Conservation (phyloP, 1,140 invertebrate species). For the Bombyx mandarina region DNA sequence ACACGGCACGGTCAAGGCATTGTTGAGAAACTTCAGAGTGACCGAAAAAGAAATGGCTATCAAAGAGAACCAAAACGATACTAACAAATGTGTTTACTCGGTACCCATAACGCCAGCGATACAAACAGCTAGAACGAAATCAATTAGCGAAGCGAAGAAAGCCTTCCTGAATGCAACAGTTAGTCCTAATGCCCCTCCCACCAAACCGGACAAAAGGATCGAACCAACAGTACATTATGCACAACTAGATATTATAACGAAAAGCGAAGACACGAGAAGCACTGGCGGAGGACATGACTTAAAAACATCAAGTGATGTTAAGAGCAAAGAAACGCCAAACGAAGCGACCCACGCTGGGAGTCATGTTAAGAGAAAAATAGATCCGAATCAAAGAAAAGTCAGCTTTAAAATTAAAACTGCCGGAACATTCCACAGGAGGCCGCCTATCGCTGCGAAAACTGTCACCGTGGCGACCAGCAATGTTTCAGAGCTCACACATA, state of each 20-base stretch:
- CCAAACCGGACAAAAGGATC: constrained; percentile 14
- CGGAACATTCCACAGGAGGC: constrained; percentile 43
- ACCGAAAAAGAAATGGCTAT: constrained; percentile 58
- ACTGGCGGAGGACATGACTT: constrained; percentile 53
- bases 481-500: constrained; percentile 71
- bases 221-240: constrained; percentile 55
- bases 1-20: constrained; percentile 46
- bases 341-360: too few relatives aligned
- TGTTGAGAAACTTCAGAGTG: constrained; percentile 53
- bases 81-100: constrained; percentile 47
- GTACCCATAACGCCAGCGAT: constrained; percentile 41
- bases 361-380: constrained; percentile 36
- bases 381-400: constrained; percentile 59
- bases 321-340: too few relatives aligned
- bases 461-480: constrained; percentile 65
- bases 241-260: constrained; percentile 52
- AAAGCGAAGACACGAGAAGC: constrained; percentile 59
- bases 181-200: constrained; percentile 15
- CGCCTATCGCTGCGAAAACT: constrained; percentile 50
- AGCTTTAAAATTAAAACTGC: constrained; percentile 69
- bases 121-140: constrained; percentile 34
- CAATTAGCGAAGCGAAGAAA: constrained; percentile 48
- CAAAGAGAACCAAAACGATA: constrained; percentile 46
- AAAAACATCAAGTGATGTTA: constrained; percentile 13
- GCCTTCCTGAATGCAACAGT: constrained; percentile 50